Evolutionary conservation across 2,888 invertebrate species (phyloP).

Genomic region (Nomada lathburiana): DNA sequence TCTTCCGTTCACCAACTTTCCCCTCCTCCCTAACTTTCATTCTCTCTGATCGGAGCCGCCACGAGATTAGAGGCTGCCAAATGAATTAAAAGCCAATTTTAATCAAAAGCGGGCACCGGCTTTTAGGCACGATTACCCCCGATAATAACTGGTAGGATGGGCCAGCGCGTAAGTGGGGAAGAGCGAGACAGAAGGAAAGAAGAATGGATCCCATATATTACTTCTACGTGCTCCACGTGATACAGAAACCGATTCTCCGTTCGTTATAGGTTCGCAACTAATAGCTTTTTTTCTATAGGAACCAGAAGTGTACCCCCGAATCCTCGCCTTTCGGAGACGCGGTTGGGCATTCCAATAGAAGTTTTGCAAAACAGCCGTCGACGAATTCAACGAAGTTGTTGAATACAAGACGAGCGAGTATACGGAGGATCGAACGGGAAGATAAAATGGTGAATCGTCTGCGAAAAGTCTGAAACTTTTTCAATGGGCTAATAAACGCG

Average conservation of each 20-base stretch:
- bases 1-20: constrained; percentile 55
- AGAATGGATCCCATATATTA: constrained; percentile 80
- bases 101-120: constrained; percentile 84
- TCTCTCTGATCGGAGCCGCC: constrained; percentile 80
- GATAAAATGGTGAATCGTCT: background rate
- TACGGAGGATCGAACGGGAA: background rate
- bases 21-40: constrained; percentile 43
- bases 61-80: constrained; percentile 84
- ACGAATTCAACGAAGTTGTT: background rate
- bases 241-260: constrained; percentile 73
- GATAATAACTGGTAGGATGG: constrained; percentile 83
- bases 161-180: constrained; percentile 67
- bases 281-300: constrained; percentile 47
- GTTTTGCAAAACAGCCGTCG: background rate
- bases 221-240: constrained; percentile 78
- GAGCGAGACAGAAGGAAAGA: constrained; percentile 71
- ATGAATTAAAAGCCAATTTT: constrained; percentile 85
- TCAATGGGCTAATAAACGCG: background rate
- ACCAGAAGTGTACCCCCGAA: constrained; percentile 4
- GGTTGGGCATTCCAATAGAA: background rate
- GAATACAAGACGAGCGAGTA: background rate
- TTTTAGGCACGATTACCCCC: constrained; percentile 84
- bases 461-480: background rate
- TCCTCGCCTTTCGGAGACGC: background rate
- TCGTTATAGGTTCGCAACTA: constrained; percentile 72